Base-by-base conservation (phyloP, 2,113 vertebrate species). In the Chunga burmeisteri region DNA sequence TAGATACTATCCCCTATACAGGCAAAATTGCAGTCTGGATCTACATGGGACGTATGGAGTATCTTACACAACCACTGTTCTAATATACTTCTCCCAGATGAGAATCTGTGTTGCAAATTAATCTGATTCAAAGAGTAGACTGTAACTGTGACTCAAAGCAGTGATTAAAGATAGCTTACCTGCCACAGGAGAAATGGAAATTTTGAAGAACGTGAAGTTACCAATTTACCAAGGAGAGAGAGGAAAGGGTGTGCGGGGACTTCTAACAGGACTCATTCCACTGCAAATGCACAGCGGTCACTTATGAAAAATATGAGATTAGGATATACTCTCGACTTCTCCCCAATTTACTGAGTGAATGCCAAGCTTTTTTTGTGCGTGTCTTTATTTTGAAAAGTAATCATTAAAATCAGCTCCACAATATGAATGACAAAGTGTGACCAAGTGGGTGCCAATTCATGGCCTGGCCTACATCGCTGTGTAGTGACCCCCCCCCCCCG, bases 1-100 rank as follows among this genome's bases (percentile, higher is more conserved):
- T 0, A 66, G 22, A 12, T n/a, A 62, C 27, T 27, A 23, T 14
- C 14, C 6, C 4, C 14, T 58, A 2, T 8, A 19, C 2, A 3
- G 50, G 40, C 53, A 94, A 80, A 71, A 58, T 2, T 7, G 14
- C 56, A 53, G 26, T 58, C n/a, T 82, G 56, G 46, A 82, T 79
- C 23, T 53, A 34, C 5, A 6, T 22, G 34, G 70, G 46, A 34
- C 14, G 18, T 46, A 34, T 12, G 16, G 59, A 61, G 4, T 7
- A 32, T 40, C 30, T 58, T 10, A 34, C 3, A 40, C 9, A 80
- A 71, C 21, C 27, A 86, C 27, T 53, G 63, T 40, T 70, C 59
- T 44, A 56, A 75, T 4, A 34, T 8, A 38, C 3, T 65, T 42
- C 32, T 52, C 27, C 59, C 36, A 74, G 36, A 58, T 44, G 20